Evolutionary conservation across 2,113 vertebrate species (phyloP), one percentile per base, ranked within the genome.

Genomic region (Nesospiza acunhae): DNA sequence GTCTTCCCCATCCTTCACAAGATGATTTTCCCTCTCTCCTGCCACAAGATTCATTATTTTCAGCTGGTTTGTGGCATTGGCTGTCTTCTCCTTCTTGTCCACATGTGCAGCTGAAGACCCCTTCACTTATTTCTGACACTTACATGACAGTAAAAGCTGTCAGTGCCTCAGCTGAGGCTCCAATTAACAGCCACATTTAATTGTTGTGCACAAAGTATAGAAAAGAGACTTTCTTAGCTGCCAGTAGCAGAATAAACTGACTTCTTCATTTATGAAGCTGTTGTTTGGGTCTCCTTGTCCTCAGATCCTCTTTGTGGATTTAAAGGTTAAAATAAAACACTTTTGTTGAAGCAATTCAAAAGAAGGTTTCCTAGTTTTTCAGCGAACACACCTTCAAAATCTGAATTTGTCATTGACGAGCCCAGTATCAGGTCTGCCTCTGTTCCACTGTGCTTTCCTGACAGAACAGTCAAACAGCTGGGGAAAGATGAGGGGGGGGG

Each of bases 401-500:
- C 46, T 42, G 31, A 79, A 46, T 37, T 90, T 3, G 0, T 66
- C 66, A 86, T 6, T 50, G 46, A 74, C 60, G 68, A 58, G 23
- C 15, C 5, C 15, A 50, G 7, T 73, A 58, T 55, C 70, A 59
- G n/a, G 24, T 39, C 70, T 88, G 47, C 7, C 30, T 87, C 35
- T 74, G 16, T 17, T 93, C n/a, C 46, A 21, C 19, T 42, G 30
- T 47, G 14, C 21, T 91, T 83, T 53, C 42, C 33, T 74, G 46
- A 52, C 33, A 79, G 58, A 77, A 30, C 2, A 64, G 27, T n/a
- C n/a, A 75, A 89, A 58, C 49, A 46, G 2, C 5, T 55, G 37
- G 14, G 23, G 14, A 9, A 87, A 37, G n/a, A n/a, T n/a, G n/a
- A n/a, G n/a, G n/a, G 23, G 9, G 1, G 0, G 11, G 4, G 17